These are phyloP conservation scores for Galendromus occidentalis DNA, from an alignment of 1,140 invertebrate species.

Conservation along the genomic window DNA sequence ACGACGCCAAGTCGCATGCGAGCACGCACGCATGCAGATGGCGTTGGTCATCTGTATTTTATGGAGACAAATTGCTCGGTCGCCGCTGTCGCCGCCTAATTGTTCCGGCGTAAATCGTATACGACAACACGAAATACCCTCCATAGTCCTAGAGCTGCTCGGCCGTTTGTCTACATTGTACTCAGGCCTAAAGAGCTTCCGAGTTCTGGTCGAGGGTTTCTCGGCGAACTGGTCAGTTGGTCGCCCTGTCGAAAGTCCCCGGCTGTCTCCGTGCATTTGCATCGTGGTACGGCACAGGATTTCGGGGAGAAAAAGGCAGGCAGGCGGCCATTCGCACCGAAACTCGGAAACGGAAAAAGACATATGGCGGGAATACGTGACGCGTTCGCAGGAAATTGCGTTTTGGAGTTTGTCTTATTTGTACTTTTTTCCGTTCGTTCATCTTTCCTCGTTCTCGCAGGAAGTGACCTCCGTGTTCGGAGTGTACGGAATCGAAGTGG, in stretches of 20 bases:
- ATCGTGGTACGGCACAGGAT: too few species aligned
- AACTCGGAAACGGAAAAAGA: not conserved
- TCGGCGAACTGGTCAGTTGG: too few species aligned
- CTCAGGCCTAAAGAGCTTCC: too few species aligned
- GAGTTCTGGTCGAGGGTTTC: too few species aligned
- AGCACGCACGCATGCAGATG: too few species aligned
- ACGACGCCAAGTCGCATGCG: too few species aligned
- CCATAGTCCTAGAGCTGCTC: not conserved
- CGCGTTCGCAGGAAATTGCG: not conserved
- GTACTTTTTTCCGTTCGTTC: conserved; percentile 12
- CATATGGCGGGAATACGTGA: not conserved
- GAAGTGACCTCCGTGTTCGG: conserved; percentile 82
- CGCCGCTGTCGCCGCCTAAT: too few species aligned
- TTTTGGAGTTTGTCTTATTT: not conserved
- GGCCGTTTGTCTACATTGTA: too few species aligned
- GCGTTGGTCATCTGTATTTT: too few species aligned
- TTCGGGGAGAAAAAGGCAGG: not conserved
- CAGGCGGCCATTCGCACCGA: not conserved
- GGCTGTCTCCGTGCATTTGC: too few species aligned
- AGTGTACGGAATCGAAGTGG: conserved; percentile 86
- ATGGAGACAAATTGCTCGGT: too few species aligned
- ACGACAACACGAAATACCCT: not conserved
- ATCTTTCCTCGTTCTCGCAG: conserved; percentile 25
- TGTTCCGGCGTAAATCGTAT: not conserved
- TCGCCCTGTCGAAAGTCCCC: too few species aligned